Conservation (phyloP, 2,888 invertebrate species). For the Drosophila emarginata region DNA sequence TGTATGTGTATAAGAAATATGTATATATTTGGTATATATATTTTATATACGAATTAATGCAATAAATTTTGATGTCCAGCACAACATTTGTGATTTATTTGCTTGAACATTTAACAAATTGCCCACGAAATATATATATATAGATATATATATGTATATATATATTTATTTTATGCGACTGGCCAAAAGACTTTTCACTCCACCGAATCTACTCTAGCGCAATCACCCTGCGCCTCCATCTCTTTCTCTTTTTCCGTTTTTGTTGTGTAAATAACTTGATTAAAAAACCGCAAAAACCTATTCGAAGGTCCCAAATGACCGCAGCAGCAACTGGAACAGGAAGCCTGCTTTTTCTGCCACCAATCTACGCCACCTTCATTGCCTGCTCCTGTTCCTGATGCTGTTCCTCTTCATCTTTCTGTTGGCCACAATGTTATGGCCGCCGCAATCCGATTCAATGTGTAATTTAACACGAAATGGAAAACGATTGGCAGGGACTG, state of each 20-base stretch:
- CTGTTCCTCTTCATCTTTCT: constrained; percentile 8
- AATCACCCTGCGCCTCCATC: neutral
- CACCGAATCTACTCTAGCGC: neutral
- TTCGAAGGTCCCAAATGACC: constrained; percentile 50
- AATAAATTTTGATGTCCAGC: constrained; percentile 58
- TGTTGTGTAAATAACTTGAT: constrained; percentile 72
- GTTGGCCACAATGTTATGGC: constrained; percentile 64
- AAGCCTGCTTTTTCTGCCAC: constrained; percentile 10
- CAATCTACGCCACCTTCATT: constrained; percentile 4
- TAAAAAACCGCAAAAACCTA: constrained; percentile 78
- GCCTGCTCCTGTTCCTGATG: neutral
- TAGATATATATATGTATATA: constrained; percentile 42
- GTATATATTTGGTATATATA: neutral
- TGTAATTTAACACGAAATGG: constrained; percentile 78
- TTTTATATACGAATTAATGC: constrained; percentile 77
- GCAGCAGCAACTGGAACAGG: constrained; percentile 30
- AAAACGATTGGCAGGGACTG: constrained; percentile 63
- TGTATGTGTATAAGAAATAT: neutral
- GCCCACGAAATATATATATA: constrained; percentile 58
- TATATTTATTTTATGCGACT: constrained; percentile 59
- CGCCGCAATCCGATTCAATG: constrained; percentile 76
- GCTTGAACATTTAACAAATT: constrained; percentile 75
- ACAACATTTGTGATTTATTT: constrained; percentile 71
- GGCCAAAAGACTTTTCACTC: constrained; percentile 36
- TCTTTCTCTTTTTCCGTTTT: neutral